A percentile compares a stretch with the other conserved stretches of the same genome.
Evolutionary conservation across 2,113 vertebrate genomes (phyloP).

Genomic region (Taxidea taxus): DNA sequence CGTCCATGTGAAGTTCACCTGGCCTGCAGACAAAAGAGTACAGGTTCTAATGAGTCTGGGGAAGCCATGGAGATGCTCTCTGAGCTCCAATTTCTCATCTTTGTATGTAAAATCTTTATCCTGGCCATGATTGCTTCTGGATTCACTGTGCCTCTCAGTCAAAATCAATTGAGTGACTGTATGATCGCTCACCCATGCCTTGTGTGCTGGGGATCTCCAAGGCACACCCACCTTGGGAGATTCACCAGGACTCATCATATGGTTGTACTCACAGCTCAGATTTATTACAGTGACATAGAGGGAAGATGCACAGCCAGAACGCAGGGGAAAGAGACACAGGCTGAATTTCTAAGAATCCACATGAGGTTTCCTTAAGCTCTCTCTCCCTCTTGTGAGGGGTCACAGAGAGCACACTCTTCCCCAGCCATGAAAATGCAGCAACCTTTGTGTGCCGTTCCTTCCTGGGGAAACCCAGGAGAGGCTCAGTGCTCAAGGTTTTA

Average conservation of each 20-base stretch:
- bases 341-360: no score
- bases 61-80: not conserved
- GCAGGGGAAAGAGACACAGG: accelerated
- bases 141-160: not conserved
- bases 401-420: not conserved
- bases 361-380: accelerated
- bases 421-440: not conserved
- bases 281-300: not conserved
- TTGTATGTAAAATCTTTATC: not conserved
- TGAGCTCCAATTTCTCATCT: not conserved
- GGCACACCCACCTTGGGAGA: not conserved
- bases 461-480: no score
- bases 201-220: no score
- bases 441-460: accelerated
- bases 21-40: not conserved
- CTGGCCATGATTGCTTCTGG: not conserved
- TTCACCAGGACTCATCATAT: not conserved
- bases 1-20: not conserved
- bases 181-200: not conserved
- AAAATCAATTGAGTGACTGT: not conserved
- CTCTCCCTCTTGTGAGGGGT: accelerated
- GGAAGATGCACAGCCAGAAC: accelerated
- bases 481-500: accelerated
- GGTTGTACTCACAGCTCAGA: no score
- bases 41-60: not conserved